These are phyloP conservation scores for Denticeps clupeoides DNA, from an alignment of 2,797 vertebrate species.

Conservation along the genomic window DNA sequence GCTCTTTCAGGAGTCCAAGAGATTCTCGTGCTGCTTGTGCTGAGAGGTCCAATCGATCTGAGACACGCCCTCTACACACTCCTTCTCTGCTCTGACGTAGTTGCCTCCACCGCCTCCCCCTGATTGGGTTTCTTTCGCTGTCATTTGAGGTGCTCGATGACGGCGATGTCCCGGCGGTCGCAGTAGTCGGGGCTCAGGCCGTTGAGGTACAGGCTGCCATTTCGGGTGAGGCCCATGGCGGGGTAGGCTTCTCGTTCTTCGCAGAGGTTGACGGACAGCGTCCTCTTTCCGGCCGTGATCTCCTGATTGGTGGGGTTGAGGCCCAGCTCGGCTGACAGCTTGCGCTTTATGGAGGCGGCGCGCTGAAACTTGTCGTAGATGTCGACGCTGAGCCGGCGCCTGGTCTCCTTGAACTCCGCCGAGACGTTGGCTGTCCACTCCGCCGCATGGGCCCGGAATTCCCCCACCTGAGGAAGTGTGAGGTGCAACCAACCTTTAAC, in stretches of 20 bases:
- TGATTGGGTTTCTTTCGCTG: background rate
- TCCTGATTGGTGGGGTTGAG: conserved; percentile 70
- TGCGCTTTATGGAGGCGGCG: conserved; percentile 90
- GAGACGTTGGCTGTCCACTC: conserved; percentile 98
- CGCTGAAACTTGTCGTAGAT: conserved; percentile 96
- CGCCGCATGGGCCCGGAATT: conserved; percentile 89
- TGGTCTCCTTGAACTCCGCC: conserved; percentile 94
- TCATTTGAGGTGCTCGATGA: background rate
- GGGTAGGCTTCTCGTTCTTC: conserved; percentile 75
- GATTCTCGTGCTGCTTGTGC: no score
- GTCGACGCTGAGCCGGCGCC: conserved; percentile 86
- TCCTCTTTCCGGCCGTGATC: conserved; percentile 84
- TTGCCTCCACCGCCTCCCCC: background rate
- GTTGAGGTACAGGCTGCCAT: conserved; percentile 90
- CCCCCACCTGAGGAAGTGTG: conserved; percentile 69
- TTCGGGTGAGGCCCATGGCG: conserved; percentile 69
- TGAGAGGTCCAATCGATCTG: no score
- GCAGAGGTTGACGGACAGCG: conserved; percentile 80
- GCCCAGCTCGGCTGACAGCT: conserved; percentile 83
- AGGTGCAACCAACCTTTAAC: no score
- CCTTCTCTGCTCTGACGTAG: background rate
- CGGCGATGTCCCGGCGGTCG: conserved; percentile 30
- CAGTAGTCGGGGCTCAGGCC: conserved; percentile 88
- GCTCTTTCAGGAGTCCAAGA: no score
- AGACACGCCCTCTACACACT: no score